Evolutionary conservation across 1,140 invertebrate genomes (phyloP), one percentile per base, ranked within the genome.

Genomic region (Macrosteles quadrilineatus): DNA sequence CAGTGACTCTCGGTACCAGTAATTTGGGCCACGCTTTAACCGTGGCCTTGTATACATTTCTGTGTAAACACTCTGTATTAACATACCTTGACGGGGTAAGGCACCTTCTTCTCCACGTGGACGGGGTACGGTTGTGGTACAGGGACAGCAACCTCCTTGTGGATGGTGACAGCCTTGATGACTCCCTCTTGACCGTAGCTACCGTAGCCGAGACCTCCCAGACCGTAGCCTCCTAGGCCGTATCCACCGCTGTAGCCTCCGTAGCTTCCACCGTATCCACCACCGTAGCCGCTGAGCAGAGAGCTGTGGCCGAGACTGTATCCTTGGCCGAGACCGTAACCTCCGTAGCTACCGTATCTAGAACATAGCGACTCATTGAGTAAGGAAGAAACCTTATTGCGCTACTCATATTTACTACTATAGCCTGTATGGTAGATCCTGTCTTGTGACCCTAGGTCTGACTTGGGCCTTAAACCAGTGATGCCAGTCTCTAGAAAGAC

Each of bases 141-240:
- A 31, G 66, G 68, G 1, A 74, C 73, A 11, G 90, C 88, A 69
- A 83, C 83, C 55, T 87, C 87, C 79, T 91, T 91, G 45, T 88
- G 84, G 17, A 91, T 79, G 45, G 88, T 90, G 75, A 91, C 81
- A 67, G 89, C 91, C 78, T 88, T 91, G 29, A 75, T 40, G 11
- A 73, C 67, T 2, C 66, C 71, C 21, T 72, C 47, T 75, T 85
- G 83, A 1, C 23, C 50, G 6, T 53, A 63, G 1, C 31, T 29
- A 69, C 80, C 77, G 63, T 73, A 73, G 4, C 70, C 71, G 66
- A 80, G 77, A 76, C 83, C 79, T 71, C 80, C 82, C 47, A 17
- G 19, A 6, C 69, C 36, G 64, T 70, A 73, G 32, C 63, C 70
- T 36, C 45, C 55, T 27, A 59, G 40, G 0, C 66, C 69, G 31